A percentile compares a stretch with the other conserved stretches of the same genome.
Conservation (phyloP, 2,113 vertebrate species). For the Daboia siamensis region DNA sequence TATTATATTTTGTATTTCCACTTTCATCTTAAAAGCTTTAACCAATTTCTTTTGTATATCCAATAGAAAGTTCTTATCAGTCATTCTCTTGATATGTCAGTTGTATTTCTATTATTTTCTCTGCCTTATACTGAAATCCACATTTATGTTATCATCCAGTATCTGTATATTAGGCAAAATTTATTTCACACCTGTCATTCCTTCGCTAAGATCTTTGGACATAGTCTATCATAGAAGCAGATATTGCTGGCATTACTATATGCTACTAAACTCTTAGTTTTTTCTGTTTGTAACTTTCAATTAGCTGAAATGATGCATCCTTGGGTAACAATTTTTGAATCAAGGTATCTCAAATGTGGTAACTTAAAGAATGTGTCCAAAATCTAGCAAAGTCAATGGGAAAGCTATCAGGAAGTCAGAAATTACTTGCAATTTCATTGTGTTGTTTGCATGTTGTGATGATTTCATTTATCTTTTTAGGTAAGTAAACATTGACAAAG, state of each 20-base stretch:
- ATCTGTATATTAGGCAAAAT: background rate
- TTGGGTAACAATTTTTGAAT: background rate
- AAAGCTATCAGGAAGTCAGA: background rate
- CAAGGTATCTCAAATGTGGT: background rate
- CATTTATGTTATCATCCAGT: background rate
- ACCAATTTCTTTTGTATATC: background rate
- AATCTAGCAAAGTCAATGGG: background rate
- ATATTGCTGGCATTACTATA: background rate
- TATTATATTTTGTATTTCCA: background rate
- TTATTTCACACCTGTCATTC: background rate
- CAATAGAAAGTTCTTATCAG: background rate
- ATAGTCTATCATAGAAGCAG: background rate
- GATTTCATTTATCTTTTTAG: background rate
- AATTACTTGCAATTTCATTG: background rate
- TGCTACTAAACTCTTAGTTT: background rate
- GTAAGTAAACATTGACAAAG: background rate
- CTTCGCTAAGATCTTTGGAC: background rate
- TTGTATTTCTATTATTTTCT: background rate
- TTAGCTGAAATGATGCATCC: background rate
- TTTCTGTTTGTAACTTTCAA: no score
- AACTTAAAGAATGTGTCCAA: background rate
- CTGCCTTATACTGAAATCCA: background rate
- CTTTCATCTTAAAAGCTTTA: background rate
- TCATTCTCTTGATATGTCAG: background rate
- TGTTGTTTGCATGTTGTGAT: background rate